phyloP scores from a whole-genome alignment of 1,140 invertebrate genomes.

The Chironomus striatipennis region DNA sequence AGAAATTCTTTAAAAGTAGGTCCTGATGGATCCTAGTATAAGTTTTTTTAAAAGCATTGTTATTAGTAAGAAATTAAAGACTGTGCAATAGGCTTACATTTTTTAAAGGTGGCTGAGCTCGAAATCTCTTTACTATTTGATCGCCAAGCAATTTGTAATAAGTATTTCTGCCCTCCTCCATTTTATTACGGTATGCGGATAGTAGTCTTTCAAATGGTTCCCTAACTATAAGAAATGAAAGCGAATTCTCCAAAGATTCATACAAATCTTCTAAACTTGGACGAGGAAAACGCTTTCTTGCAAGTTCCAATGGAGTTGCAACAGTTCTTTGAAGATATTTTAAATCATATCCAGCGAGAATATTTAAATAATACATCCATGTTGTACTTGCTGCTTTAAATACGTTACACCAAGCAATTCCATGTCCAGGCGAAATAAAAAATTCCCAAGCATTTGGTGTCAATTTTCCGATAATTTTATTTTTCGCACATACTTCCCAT shows the following conservation, averaged over 20 bases:
- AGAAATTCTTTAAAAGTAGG: conserved; percentile 65
- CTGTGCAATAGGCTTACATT: conserved; percentile 26
- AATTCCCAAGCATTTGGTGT: conserved; percentile 61
- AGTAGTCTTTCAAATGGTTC: conserved; percentile 85
- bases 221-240: conserved; percentile 75
- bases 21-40: conserved; percentile 33
- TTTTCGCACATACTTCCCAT: conserved; percentile 31
- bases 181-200: conserved; percentile 84
- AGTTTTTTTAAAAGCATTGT: conserved; percentile 26
- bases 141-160: conserved; percentile 60
- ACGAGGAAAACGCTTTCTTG: conserved; percentile 50
- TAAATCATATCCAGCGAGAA: conserved; percentile 50
- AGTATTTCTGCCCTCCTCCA: conserved; percentile 60
- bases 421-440: conserved; percentile 59
- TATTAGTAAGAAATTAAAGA: too few species aligned
- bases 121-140: conserved; percentile 50
- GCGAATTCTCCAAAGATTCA: conserved; percentile 43
- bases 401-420: conserved; percentile 67
- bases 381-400: conserved; percentile 72
- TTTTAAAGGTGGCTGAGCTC: conserved; percentile 26
- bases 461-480: conserved; percentile 34
- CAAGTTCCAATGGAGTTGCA: conserved; percentile 49
- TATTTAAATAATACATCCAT: conserved; percentile 73
- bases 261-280: conserved; percentile 48
- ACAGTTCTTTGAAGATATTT: conserved; percentile 48